phyloP scores from a whole-genome alignment of 1,140 invertebrate genomes.

The Dreissena polymorpha region DNA sequence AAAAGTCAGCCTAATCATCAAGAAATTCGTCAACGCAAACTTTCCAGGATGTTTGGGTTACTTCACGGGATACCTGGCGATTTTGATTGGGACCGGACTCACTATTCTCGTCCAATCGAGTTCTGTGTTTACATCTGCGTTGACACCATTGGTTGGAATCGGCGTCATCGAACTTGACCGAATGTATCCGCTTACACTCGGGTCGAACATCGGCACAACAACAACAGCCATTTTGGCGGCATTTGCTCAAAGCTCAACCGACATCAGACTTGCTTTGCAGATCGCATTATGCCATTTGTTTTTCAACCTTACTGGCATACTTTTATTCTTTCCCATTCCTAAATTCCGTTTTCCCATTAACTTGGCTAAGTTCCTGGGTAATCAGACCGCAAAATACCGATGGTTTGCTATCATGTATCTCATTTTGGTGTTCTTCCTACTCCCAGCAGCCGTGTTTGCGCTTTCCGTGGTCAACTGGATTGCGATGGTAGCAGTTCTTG shows the following conservation, averaged over 20 bases:
- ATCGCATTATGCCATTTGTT: conserved; percentile 76
- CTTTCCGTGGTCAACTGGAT: conserved; percentile 76
- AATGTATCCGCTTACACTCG: conserved; percentile 84
- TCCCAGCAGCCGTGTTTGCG: conserved; percentile 80
- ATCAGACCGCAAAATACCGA: conserved; percentile 81
- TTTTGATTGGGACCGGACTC: conserved; percentile 82
- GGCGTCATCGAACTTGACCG: conserved; percentile 83
- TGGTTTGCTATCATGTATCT: conserved; percentile 84
- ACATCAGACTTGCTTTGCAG: conserved; percentile 60
- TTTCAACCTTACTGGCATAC: conserved; percentile 78
- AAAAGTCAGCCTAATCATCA: conserved; percentile 81
- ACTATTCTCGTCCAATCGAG: conserved; percentile 84
- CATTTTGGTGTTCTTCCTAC: conserved; percentile 80
- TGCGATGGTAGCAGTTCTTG: conserved; percentile 66
- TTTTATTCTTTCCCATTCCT: conserved; percentile 84
- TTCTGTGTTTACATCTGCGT: conserved; percentile 84
- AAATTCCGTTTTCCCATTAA: conserved; percentile 81
- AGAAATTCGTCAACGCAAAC: conserved; percentile 82
- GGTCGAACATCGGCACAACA: conserved; percentile 84
- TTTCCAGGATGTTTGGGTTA: conserved; percentile 79
- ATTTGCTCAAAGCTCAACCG: conserved; percentile 77
- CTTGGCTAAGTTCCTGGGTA: conserved; percentile 81
- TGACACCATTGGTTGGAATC: conserved; percentile 84
- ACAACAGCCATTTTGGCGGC: conserved; percentile 82
- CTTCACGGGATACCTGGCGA: conserved; percentile 82